Base-by-base conservation (phyloP, 2,113 vertebrate genomes). In the Butorides virescens region DNA sequence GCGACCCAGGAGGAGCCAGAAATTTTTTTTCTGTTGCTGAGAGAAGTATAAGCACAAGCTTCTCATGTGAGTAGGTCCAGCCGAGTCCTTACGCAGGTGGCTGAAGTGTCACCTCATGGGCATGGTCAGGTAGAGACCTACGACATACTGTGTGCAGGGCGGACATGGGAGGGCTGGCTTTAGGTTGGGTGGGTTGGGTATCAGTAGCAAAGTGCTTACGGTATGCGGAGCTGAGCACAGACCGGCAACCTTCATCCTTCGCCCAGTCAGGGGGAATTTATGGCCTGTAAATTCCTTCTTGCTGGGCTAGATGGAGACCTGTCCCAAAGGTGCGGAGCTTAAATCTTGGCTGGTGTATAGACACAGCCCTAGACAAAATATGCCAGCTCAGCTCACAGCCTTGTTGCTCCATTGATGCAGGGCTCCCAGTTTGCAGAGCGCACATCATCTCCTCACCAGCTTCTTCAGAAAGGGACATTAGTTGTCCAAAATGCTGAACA, bases 101-200 rank as follows among this genome's bases (percentile, higher is more conserved):
- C 21, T 37, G 63, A 70, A 49, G 30, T 6, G 37, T n/a, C 47
- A 15, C 47, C 25, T 56, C 26, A 1, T 5, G 17, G 52, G 14
- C 17, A 1, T 2, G 25, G 65, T 37, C 30, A 17, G 39, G 23
- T 7, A 59, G 42, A 44, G 34, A 61, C 13, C 34, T 8, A 3
- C 3, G 42, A n/a, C n/a, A n/a, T 29, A 2, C 18, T 56, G 27
- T 8, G 14, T 37, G 1, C 25, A 6, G 49, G 13, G 67, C 0
- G 6, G 46, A 18, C 30, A 1, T 0, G 37, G 6, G 7, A 3
- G 0, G 25, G 23, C 63, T 17, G 15, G 3, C 17, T 77, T 58
- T 15, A 13, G 21, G 15, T 13, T 32, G 65, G 13, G 17, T 19
- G 68, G 5, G 21, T 7, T 47, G 30, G 5, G 32, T 18, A 1